A percentile compares a stretch with the other conserved stretches of the same genome.
These are phyloP conservation scores for Copidosoma floridanum DNA, from an alignment of 1,140 invertebrate genomes.

Conservation along the genomic window DNA sequence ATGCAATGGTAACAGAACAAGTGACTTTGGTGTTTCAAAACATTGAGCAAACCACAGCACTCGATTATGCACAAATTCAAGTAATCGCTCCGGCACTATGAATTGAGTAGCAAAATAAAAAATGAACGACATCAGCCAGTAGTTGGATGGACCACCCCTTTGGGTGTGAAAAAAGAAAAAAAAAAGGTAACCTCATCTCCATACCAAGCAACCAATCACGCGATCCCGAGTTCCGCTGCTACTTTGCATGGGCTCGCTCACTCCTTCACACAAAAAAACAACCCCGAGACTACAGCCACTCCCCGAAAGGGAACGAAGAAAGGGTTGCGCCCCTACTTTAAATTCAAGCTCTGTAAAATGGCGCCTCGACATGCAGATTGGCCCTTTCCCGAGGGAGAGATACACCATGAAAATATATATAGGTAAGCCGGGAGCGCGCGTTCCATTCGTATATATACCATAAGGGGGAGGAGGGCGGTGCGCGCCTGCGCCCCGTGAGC, in stretches of 20 bases:
- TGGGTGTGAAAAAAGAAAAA: too few species aligned
- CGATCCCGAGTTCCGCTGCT: neutral
- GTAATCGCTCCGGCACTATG: too few species aligned
- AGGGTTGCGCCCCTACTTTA: conserved; percentile 38
- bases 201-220: conserved; percentile 4
- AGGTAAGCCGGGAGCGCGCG: too few species aligned
- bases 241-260: conserved; percentile 9
- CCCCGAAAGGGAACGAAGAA: neutral
- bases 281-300: neutral
- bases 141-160: too few species aligned
- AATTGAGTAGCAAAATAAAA: too few species aligned
- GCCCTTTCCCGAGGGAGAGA: conserved; percentile 28
- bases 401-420: too few species aligned
- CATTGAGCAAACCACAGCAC: neutral
- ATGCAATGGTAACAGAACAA: too few species aligned
- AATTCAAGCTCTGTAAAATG: conserved; percentile 48
- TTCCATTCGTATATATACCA: too few species aligned
- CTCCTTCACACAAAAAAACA: neutral
- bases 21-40: conserved; percentile 5
- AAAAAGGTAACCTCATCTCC: too few species aligned
- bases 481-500: conserved; percentile 47
- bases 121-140: too few species aligned
- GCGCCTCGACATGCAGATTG: conserved; percentile 56
- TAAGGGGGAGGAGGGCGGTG: conserved; percentile 49
- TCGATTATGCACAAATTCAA: too few species aligned